Evolutionary conservation across 2,888 invertebrate genomes (phyloP).

Genomic region (Ormyrus nitidulus): DNA sequence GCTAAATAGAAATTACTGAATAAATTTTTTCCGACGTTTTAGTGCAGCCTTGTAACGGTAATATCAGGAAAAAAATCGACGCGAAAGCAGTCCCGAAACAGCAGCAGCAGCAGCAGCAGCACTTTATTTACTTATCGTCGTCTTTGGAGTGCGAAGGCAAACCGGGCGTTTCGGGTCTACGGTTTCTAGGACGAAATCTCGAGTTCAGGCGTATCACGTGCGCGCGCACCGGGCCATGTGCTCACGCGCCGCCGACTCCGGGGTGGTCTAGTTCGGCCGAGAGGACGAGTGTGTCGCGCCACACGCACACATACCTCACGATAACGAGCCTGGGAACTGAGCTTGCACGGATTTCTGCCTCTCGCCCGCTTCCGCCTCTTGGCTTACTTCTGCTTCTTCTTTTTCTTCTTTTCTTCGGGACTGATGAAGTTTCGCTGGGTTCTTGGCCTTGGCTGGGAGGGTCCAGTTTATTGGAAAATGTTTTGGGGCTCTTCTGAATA

Average conservation of each 20-base stretch:
- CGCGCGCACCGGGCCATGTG: conserved; percentile 26
- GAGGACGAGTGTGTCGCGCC: conserved; percentile 31
- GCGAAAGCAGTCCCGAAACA: no score
- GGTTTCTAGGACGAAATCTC: conserved; percentile 11
- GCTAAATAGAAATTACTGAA: no score
- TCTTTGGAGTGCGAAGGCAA: background rate
- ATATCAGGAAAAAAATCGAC: no score
- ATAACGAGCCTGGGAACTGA: conserved; percentile 69
- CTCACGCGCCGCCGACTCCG: conserved; percentile 7
- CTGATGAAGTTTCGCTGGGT: no score
- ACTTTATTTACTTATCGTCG: no score
- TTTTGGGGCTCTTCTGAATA: no score
- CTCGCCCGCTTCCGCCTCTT: conserved; percentile 18
- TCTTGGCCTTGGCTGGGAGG: no score
- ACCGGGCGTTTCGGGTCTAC: background rate
- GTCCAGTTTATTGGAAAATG: no score
- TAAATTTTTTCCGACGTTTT: no score
- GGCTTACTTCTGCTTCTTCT: background rate
- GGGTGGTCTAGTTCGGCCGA: conserved; percentile 32
- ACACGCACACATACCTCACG: conserved; percentile 64
- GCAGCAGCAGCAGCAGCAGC: no score
- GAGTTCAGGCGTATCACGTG: background rate
- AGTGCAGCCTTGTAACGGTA: no score
- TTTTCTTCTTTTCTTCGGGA: no score
- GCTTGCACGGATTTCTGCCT: conserved; percentile 31